Conservation (phyloP, 2,888 invertebrate species). For the Eudemis profundana region DNA sequence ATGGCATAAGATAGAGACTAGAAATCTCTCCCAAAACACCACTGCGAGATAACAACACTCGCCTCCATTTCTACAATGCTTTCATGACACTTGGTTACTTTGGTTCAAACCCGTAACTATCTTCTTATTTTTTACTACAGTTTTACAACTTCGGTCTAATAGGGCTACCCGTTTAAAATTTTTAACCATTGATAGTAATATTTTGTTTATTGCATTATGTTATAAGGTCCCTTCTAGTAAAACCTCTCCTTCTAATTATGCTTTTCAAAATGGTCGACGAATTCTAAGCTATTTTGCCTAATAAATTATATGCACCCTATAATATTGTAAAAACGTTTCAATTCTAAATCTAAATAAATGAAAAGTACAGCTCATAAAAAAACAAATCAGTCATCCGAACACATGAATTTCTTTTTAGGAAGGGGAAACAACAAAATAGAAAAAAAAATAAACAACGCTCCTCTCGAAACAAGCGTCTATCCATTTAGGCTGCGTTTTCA, state of each 20-base stretch:
- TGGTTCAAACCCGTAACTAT: background rate
- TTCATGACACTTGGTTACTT: background rate
- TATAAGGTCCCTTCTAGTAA: no score
- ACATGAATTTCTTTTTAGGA: background rate
- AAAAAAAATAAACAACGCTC: background rate
- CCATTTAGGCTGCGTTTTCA: no score
- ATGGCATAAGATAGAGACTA: no score
- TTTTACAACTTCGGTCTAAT: background rate
- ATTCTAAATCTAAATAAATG: no score
- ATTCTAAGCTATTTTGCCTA: no score
- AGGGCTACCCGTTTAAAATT: no score
- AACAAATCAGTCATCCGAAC: background rate
- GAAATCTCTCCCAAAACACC: constrained; percentile 32
- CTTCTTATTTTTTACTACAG: background rate
- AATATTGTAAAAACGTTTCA: no score
- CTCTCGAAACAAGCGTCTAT: background rate
- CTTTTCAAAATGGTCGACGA: no score
- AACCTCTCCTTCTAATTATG: no score
- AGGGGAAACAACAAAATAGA: background rate
- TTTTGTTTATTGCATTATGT: no score
- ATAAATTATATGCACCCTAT: no score
- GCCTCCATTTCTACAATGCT: constrained; percentile 6
- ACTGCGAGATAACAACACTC: constrained; percentile 29
- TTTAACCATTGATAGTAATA: no score
- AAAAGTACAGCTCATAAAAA: background rate